Conservation (phyloP, 2,888 invertebrate genomes). For the Hirtodrosophila confusa region DNA sequence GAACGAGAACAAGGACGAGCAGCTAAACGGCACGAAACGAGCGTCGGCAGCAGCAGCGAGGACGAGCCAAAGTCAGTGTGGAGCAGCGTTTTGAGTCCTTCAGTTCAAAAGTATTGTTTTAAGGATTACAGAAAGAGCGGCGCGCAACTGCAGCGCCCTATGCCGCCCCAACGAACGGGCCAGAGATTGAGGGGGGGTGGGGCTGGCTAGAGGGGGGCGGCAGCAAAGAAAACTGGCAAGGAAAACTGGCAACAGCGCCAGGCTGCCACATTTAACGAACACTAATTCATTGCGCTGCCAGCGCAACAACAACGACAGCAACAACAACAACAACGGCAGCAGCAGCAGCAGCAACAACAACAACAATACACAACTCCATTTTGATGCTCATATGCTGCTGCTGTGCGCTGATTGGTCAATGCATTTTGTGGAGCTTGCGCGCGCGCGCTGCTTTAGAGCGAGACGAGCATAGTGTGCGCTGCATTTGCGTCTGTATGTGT, state of each 20-base stretch:
- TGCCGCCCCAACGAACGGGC: background rate
- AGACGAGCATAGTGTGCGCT: conserved; percentile 39
- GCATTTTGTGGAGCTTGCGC: conserved; percentile 1
- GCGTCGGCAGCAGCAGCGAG: conserved; percentile 16
- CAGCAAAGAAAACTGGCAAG: conserved; percentile 46
- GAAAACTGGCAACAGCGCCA: conserved; percentile 70
- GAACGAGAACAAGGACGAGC: conserved; percentile 20
- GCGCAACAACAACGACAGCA: conserved; percentile 20
- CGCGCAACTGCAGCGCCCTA: background rate
- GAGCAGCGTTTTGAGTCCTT: conserved; percentile 53
- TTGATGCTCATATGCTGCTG: conserved; percentile 41
- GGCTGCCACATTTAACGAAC: conserved; percentile 1
- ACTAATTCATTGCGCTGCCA: no score
- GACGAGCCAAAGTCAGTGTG: conserved; percentile 44
- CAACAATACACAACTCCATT: conserved; percentile 60
- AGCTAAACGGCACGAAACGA: conserved; percentile 54
- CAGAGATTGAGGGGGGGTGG: background rate
- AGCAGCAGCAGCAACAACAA: conserved; percentile 24
- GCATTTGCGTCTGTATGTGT: conserved; percentile 2
- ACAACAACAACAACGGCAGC: conserved; percentile 23
- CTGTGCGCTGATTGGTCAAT: conserved; percentile 50
- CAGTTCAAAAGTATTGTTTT: conserved; percentile 73
- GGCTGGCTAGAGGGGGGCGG: no score
- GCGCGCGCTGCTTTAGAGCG: conserved; percentile 46
- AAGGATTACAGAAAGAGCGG: conserved; percentile 55